Evolutionary conservation across 2,797 vertebrate species (phyloP).

Genomic region (Stomatorhinus walkeri): DNA sequence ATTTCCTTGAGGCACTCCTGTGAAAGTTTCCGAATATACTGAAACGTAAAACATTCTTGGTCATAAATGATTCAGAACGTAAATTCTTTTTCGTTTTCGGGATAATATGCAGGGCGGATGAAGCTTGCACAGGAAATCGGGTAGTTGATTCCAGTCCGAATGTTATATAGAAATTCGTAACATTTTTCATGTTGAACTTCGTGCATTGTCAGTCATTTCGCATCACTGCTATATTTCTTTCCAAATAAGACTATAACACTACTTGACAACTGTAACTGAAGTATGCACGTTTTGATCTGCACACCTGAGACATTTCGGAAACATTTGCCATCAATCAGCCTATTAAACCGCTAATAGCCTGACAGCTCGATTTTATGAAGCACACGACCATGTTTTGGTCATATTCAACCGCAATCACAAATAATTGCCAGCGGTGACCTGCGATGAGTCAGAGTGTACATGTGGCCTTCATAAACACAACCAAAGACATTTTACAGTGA

Average conservation of each 20-base stretch:
- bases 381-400: neutral
- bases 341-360: slow-evolving; percentile 6
- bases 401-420: neutral
- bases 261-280: neutral
- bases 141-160: neutral
- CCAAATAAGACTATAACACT: neutral
- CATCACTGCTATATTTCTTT: neutral
- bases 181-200: neutral
- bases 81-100: neutral
- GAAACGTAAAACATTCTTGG: neutral
- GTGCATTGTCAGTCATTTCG: neutral
- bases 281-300: neutral
- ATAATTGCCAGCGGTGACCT: slow-evolving; percentile 5
- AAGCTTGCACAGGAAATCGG: neutral
- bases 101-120: neutral
- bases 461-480: neutral
- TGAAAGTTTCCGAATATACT: neutral
- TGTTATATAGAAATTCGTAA: neutral
- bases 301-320: neutral
- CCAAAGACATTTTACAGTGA: neutral
- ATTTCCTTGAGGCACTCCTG: neutral
- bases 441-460: neutral
- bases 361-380: slow-evolving; percentile 10
- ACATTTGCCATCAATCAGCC: neutral
- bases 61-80: neutral